Evolutionary conservation across 2,797 vertebrate species (phyloP).

Genomic region (Lerista edwardsae): DNA sequence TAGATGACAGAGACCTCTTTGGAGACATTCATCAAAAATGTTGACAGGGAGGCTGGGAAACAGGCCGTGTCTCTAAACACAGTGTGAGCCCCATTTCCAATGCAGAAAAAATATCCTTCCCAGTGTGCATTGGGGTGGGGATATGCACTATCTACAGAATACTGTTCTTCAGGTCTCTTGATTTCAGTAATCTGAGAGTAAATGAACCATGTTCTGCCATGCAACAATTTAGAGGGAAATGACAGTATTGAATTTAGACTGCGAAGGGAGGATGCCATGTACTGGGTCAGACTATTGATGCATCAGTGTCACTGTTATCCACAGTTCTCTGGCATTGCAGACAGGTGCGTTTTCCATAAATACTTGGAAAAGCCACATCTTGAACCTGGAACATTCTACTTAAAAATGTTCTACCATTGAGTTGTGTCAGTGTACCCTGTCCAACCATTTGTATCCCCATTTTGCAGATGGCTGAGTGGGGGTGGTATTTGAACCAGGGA

Average conservation of each 20-base stretch:
- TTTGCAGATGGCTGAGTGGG: too few species aligned
- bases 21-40: background rate
- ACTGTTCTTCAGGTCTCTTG: background rate
- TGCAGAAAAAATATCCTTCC: background rate
- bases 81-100: background rate
- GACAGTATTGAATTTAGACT: background rate
- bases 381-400: too few species aligned
- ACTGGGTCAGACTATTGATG: too few species aligned
- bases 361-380: too few species aligned
- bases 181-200: background rate
- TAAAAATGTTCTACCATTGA: too few species aligned
- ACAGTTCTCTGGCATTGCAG: too few species aligned
- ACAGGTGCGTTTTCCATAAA: too few species aligned
- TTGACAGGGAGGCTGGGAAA: conserved; percentile 14
- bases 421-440: too few species aligned
- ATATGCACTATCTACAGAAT: background rate
- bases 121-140: background rate
- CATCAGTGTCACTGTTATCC: too few species aligned
- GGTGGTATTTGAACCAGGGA: too few species aligned
- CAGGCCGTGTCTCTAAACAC: background rate
- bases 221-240: background rate
- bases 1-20: conserved; percentile 9
- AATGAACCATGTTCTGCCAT: background rate
- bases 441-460: too few species aligned
- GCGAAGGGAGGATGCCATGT: too few species aligned